Evolutionary conservation across 2,113 vertebrate species (phyloP), one percentile per base, ranked within the genome.

Genomic region (Otocyon megalotis): DNA sequence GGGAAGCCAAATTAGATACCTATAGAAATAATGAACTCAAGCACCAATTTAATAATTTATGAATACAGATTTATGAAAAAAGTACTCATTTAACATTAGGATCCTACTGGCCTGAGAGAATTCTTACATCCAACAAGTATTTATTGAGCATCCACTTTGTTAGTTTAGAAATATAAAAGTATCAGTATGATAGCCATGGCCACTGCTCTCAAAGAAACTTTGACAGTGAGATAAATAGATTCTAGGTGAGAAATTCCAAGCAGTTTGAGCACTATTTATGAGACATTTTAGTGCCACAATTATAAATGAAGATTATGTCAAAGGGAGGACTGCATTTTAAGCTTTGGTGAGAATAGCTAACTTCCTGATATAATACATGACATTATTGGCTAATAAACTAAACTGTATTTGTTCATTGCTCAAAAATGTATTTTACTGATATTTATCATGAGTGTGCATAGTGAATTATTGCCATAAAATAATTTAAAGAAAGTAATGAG

Each of bases 1-100:
- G 43, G 74, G 65, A 93, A 77, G 32, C 86, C 88, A 80, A 96
- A 88, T 85, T 96, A 71, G 72, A 81, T n/a, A 91, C 71, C 58
- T 93, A 65, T 30, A 91, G 50, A 74, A 91, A 92, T 89, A 84
- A 96, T 81, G 93, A 88, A 67, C n/a, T 81, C 28, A 88, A 96
- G 65, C 37, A 69, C n/a, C 79, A 95, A 77, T 96, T 88, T 81
- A 69, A 56, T 89, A 81, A 93, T 81, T 95, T 26, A 9, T 86
- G 32, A 56, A 89, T 85, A 91, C 93, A 92, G 85, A 74, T 88
- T 69, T 86, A 84, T 28, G 26, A 72, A 32, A 4, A n/a, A 77
- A 92, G 56, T 84, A 20, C 3, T 67, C 79, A 84, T 93, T 83
- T 88, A 43, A 9, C 16, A 69, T 83, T 94, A 43, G 12, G 32